These are phyloP conservation scores for Sebastes dallii DNA, from an alignment of 2,797 vertebrate species.

Conservation along the genomic window DNA sequence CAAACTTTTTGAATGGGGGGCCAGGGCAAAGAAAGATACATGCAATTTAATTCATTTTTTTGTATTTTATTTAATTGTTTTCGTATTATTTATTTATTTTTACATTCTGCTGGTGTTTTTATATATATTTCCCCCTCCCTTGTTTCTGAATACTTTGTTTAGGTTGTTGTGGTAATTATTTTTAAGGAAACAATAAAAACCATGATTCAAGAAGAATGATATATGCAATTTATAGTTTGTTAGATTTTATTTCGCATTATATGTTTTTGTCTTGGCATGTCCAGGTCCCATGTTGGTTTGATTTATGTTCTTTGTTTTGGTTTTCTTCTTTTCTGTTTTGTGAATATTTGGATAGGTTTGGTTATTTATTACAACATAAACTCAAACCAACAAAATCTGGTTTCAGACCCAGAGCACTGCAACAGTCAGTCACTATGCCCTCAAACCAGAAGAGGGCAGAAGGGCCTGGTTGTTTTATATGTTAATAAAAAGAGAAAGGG, in stretches of 20 bases:
- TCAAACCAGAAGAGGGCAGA: not conserved
- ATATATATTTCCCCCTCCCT: no score
- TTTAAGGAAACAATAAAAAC: no score
- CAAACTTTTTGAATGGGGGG: no score
- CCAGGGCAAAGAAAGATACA: no score
- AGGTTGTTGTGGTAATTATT: no score
- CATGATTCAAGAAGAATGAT: no score
- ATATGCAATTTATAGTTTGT: not conserved
- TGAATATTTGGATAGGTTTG: not conserved
- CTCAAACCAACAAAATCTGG: not conserved
- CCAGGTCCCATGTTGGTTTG: not conserved
- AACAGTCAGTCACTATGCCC: not conserved
- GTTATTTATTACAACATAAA: not conserved
- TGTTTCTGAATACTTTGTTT: no score
- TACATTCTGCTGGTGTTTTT: no score
- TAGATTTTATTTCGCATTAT: not conserved
- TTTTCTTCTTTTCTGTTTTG: not conserved
- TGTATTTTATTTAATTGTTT: no score
- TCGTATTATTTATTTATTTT: no score
- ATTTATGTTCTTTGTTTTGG: not conserved
- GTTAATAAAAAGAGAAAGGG: slow-evolving; percentile 19
- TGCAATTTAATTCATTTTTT: no score
- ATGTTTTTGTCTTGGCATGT: not conserved
- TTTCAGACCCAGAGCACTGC: not conserved
- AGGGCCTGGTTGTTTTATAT: not conserved